Evolutionary conservation across 2,888 invertebrate species (phyloP).

Genomic region (Aproaerema taeniolella): DNA sequence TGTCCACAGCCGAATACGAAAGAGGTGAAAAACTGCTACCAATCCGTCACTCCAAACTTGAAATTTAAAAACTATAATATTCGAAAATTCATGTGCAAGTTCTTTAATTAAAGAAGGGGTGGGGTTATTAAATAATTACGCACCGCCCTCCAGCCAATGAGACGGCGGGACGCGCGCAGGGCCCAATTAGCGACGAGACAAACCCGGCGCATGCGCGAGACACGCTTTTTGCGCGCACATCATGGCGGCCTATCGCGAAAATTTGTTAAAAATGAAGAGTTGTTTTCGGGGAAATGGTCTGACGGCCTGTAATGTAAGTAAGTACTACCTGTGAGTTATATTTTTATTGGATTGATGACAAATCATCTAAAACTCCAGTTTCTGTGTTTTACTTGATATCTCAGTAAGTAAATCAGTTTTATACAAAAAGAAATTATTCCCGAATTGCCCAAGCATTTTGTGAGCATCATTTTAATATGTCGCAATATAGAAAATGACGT

Average conservation of each 20-base stretch:
- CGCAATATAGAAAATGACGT: too few relatives aligned
- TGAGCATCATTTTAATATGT: too few relatives aligned
- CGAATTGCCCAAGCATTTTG: too few relatives aligned
- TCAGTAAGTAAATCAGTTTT: too few relatives aligned
- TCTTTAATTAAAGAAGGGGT: constrained; percentile 65
- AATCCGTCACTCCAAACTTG: background rate
- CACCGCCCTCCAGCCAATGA: constrained; percentile 61
- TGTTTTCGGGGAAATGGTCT: constrained; percentile 16
- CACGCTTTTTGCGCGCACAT: constrained; percentile 47
- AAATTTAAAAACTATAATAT: constrained; percentile 1
- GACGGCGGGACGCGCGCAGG: constrained; percentile 32
- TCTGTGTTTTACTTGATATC: too few relatives aligned
- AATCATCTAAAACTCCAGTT: too few relatives aligned
- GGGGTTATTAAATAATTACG: constrained; percentile 72
- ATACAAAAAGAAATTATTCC: too few relatives aligned
- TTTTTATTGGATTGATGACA: too few relatives aligned
- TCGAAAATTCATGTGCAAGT: constrained; percentile 20
- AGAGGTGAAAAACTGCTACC: too few relatives aligned
- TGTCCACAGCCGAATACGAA: too few relatives aligned
- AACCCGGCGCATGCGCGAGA: constrained; percentile 35
- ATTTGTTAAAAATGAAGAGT: constrained; percentile 14
- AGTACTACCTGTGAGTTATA: too few relatives aligned
- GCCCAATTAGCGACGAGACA: constrained; percentile 62
- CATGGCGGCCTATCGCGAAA: constrained; percentile 26
- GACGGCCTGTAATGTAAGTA: too few relatives aligned